Evolutionary conservation across 1,140 invertebrate genomes (phyloP).

Genomic region (Dysdera silvatica): DNA sequence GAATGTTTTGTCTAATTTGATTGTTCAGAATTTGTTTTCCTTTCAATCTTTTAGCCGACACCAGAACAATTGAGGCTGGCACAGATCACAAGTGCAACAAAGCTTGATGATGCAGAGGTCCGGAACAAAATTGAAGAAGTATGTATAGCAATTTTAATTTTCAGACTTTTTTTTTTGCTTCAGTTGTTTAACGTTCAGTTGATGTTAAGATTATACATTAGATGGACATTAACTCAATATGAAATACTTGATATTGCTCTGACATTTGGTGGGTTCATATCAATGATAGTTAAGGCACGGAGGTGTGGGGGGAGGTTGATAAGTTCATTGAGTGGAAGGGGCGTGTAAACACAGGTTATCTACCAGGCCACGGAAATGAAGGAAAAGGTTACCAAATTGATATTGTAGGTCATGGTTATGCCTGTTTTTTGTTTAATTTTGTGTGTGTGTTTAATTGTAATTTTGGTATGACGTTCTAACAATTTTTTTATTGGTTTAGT

Average conservation of each 20-base stretch:
- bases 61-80: slow-evolving; percentile 59
- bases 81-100: slow-evolving; percentile 57
- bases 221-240: neutral
- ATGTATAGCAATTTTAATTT: slow-evolving; percentile 35
- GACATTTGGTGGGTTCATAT: too few species aligned
- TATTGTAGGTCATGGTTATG: too few species aligned
- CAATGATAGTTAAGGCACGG: neutral
- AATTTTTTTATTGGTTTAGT: too few species aligned
- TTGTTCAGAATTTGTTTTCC: neutral
- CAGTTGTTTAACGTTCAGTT: neutral
- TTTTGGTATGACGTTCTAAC: too few species aligned
- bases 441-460: too few species aligned
- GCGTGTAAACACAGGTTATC: too few species aligned
- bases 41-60: slow-evolving; percentile 41
- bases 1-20: neutral
- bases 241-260: neutral
- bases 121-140: slow-evolving; percentile 65
- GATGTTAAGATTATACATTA: neutral
- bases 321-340: too few species aligned
- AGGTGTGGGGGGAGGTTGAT: neutral
- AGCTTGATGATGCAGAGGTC: slow-evolving; percentile 55
- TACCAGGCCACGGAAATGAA: too few species aligned
- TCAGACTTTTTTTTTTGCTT: neutral
- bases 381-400: too few species aligned
- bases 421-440: too few species aligned